phyloP scores from a whole-genome alignment of 2,797 vertebrate species.

The Dermochelys coriacea region DNA sequence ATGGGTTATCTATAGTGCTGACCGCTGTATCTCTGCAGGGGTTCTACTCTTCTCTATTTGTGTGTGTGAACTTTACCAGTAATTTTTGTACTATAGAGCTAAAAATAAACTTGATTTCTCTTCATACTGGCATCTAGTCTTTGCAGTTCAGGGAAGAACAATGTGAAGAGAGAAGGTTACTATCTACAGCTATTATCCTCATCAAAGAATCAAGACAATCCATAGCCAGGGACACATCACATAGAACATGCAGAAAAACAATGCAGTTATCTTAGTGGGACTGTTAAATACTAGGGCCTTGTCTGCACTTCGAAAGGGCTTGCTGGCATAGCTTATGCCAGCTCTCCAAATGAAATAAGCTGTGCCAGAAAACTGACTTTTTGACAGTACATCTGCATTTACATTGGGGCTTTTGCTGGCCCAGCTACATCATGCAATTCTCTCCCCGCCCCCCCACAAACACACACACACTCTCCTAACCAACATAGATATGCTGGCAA shows the following conservation, averaged over 20 bases:
- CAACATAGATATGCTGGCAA: no score
- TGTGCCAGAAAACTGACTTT: no score
- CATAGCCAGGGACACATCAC: not conserved
- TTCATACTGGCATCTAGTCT: not conserved
- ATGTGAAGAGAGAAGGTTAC: not conserved
- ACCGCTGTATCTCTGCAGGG: not conserved
- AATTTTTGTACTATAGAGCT: not conserved
- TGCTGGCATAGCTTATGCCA: no score
- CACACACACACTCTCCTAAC: no score
- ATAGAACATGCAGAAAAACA: not conserved
- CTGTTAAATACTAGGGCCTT: not conserved
- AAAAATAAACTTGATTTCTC: not conserved
- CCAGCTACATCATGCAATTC: no score
- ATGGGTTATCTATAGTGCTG: no score
- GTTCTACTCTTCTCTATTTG: not conserved
- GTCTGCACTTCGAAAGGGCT: not conserved
- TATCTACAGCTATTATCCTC: not conserved
- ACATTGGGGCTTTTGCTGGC: no score
- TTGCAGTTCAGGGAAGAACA: not conserved
- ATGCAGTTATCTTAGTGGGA: fast-evolving
- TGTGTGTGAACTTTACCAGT: not conserved
- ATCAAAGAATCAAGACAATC: not conserved
- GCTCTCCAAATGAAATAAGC: no score
- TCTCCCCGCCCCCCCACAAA: no score
- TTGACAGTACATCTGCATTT: no score